phyloP scores from a whole-genome alignment of 1,140 invertebrate species.

The Papilio aristodemus region DNA sequence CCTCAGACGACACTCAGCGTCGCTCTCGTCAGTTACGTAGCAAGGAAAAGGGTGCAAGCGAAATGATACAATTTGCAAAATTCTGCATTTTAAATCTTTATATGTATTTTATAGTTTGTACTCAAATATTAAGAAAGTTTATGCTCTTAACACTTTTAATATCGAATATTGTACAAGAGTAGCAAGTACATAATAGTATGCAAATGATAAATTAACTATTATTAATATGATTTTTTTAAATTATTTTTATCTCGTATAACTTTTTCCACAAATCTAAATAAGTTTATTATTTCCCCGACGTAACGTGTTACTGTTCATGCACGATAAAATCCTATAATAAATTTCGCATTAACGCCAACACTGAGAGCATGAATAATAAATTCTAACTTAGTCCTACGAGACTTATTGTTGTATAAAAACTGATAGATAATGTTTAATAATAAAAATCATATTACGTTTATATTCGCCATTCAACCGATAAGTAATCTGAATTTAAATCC shows the following conservation, averaged over 20 bases:
- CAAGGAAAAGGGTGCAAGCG: background rate
- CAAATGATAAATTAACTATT: no score
- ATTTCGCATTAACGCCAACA: conserved; percentile 24
- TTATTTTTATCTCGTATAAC: background rate
- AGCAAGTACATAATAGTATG: no score
- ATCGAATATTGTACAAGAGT: no score
- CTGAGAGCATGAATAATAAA: conserved; percentile 22
- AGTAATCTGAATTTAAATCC: no score
- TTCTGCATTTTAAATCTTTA: background rate
- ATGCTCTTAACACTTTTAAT: no score
- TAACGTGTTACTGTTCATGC: conserved; percentile 24
- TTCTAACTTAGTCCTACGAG: conserved; percentile 6
- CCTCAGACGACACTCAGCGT: background rate
- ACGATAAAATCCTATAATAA: conserved; percentile 29
- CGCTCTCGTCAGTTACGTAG: background rate
- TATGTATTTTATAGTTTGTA: no score
- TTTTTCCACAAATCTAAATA: conserved; percentile 16
- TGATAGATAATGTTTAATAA: conserved; percentile 15
- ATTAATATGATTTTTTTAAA: no score
- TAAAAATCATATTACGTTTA: background rate
- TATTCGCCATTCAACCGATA: no score
- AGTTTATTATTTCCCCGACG: conserved; percentile 16
- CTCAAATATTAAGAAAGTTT: background rate
- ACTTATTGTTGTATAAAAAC: conserved; percentile 19
- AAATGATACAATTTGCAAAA: background rate